A percentile compares a stretch with the other conserved stretches of the same genome.
phyloP scores from a whole-genome alignment of 35 echinoderm and acorn worm species.

The Lytechinus pictus region DNA sequence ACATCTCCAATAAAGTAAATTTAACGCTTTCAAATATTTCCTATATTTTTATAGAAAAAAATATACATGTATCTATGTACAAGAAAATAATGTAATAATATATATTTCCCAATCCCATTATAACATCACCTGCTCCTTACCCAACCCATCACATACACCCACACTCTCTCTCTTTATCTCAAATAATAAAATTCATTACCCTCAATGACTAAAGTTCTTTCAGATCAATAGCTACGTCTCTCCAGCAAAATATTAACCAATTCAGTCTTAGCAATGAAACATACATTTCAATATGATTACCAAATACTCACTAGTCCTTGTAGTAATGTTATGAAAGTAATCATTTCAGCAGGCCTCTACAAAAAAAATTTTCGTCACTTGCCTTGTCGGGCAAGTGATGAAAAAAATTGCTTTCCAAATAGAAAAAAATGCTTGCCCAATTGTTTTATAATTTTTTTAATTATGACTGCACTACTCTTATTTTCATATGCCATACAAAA shows the following conservation, averaged over 20 bases:
- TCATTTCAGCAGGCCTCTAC: no score
- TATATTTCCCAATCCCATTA: not conserved
- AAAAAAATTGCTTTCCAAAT: no score
- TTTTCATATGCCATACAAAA: no score
- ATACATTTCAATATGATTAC: not conserved
- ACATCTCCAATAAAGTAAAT: not conserved
- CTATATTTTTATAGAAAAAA: not conserved
- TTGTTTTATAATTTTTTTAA: no score
- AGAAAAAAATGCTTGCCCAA: no score
- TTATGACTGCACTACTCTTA: no score
- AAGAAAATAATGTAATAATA: slow-evolving; percentile 22
- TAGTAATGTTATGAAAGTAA: not conserved
- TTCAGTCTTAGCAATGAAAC: not conserved
- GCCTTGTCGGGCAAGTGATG: no score
- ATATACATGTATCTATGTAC: not conserved
- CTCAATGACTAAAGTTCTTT: not conserved
- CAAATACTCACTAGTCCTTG: not conserved
- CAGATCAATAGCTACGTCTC: not conserved
- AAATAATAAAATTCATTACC: not conserved
- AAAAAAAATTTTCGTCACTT: no score
- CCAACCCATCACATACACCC: not conserved
- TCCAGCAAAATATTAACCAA: not conserved
- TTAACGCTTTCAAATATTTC: not conserved
- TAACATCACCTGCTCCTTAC: not conserved
- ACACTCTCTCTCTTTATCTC: not conserved